A percentile compares a stretch with the other conserved stretches of the same genome.
phyloP scores from a whole-genome alignment of 2,113 vertebrate genomes.

The Calonectris borealis region DNA sequence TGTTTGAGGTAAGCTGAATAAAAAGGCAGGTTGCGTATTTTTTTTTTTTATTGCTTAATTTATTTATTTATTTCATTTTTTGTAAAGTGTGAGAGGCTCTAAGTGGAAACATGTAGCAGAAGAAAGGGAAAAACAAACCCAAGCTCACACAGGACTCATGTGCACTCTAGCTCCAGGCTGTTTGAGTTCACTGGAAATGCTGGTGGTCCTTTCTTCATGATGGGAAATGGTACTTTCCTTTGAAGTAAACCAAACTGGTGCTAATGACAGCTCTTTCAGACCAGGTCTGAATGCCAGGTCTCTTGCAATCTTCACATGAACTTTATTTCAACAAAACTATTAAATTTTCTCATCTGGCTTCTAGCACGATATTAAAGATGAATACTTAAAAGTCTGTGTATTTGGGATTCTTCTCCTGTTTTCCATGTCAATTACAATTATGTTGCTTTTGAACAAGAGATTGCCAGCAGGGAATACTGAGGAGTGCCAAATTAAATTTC shows the following conservation, averaged over 20 bases:
- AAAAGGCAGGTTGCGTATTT: not conserved
- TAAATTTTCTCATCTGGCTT: not conserved
- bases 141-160: accelerated
- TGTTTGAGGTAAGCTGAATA: not conserved
- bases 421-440: conserved; percentile 22
- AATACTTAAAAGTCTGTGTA: not conserved
- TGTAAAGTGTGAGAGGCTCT: not conserved
- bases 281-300: not conserved
- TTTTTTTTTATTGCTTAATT: not conserved
- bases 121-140: not conserved
- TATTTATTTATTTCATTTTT: not conserved
- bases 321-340: not conserved
- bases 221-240: not conserved
- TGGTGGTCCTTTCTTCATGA: not conserved
- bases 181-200: not conserved
- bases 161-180: accelerated
- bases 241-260: not conserved
- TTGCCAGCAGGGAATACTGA: conserved; percentile 7
- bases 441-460: conserved; percentile 3
- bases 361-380: not conserved
- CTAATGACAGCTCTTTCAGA: not conserved
- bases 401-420: conserved; percentile 16
- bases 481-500: conserved; percentile 48
- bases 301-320: not conserved
- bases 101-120: not conserved